These are phyloP conservation scores for Serinus canaria DNA, from an alignment of 2,113 vertebrate species.

Conservation along the genomic window DNA sequence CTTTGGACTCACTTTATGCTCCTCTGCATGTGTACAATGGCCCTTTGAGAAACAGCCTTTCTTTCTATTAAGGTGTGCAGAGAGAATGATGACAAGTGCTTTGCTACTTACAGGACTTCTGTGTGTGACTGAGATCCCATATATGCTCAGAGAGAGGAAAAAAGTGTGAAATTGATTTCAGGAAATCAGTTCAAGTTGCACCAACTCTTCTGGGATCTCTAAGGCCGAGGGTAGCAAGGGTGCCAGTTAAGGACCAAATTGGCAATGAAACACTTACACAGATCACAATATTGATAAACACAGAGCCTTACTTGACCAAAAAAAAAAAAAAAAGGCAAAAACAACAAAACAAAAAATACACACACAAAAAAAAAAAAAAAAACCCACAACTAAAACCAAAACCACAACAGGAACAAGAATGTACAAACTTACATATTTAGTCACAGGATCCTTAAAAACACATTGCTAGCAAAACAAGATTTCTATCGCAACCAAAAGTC, in stretches of 20 bases:
- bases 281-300: background rate
- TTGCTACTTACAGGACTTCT: background rate
- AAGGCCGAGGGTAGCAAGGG: background rate
- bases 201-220: background rate
- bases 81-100: background rate
- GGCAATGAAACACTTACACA: background rate
- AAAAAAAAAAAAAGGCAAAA: background rate
- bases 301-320: background rate
- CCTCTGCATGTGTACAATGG: background rate
- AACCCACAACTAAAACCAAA: background rate
- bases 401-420: background rate
- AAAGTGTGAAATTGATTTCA: background rate
- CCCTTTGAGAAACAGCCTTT: background rate
- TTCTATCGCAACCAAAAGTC: background rate
- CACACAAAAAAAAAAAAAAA: too few relatives aligned
- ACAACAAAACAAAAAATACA: too few relatives aligned
- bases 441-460: background rate
- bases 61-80: background rate
- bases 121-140: accelerated
- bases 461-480: background rate
- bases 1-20: background rate
- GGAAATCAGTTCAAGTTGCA: background rate
- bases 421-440: background rate
- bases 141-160: background rate
- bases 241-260: background rate